Base-by-base conservation (phyloP, 2,797 vertebrate genomes). In the Xiphophorus birchmanni region DNA sequence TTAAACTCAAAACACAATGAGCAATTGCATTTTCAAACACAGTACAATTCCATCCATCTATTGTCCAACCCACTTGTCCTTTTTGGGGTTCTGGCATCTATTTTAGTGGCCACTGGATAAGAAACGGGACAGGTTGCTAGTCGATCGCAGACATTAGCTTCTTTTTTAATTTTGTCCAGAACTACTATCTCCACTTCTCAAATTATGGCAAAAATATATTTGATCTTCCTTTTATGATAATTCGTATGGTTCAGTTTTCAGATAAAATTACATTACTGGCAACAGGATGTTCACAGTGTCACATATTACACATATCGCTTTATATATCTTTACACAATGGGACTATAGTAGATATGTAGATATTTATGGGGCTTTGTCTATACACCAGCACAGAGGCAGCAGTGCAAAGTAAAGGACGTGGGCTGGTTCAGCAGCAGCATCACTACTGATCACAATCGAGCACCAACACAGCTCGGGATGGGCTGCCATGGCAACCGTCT, bases 401-500 rank as follows among this genome's bases (percentile, higher is more conserved):
- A 81, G 40, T 84, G 88, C 85, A 83, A 84, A 87, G 84, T 84
- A 75, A 77, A 89, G 86, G 74, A 78, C 82, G 82, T 82, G 83
- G 89, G 79, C 90, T 87, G 87, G 82, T 93, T 93, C 93, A 91
- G 92, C 88, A 92, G 91, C 88, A 87, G 90, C 90, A 91, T 93
- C 91, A 89, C 91, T 91, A 89, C 93, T 92, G 89, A 77, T 82
- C 80, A 82, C 87, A 90, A 92, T 95, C 93, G 94, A 95, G 94
- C 94, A 80, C 93, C 93, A 94, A 88, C 93, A 91, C 90, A 90
- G 95, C 93, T 95, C 88, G 47, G 89, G 93, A 94, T 91, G 88
- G 93, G 96, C 95, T 96, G 90, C 95, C 93, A 96, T 95, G 93
- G 96, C 95, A 96, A 96, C 96, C 80, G 85, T 93, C 88, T 92